phyloP scores from a whole-genome alignment of 1,140 invertebrate genomes.

The Drosophila nigromelanica region DNA sequence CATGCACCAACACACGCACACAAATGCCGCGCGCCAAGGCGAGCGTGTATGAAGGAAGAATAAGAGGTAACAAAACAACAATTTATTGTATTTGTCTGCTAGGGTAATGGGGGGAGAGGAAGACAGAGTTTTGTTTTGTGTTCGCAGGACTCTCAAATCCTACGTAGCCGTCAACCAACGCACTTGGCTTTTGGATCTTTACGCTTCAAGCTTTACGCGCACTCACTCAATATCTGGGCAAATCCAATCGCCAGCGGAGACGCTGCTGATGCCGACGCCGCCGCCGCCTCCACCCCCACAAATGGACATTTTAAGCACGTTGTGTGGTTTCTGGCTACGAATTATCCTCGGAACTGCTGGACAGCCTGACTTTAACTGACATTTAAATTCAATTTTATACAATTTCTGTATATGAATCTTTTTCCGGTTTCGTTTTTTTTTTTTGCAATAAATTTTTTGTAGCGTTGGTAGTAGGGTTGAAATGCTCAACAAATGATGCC shows the following conservation, averaged over 20 bases:
- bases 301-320: slow-evolving; percentile 56
- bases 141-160: slow-evolving; percentile 25
- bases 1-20: slow-evolving; percentile 17
- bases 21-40: slow-evolving; percentile 31
- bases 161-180: not conserved
- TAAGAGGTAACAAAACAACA: slow-evolving; percentile 58
- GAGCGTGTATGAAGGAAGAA: slow-evolving; percentile 40
- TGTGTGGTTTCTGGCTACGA: slow-evolving; percentile 25
- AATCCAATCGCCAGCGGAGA: slow-evolving; percentile 85
- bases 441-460: slow-evolving; percentile 44
- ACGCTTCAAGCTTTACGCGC: slow-evolving; percentile 63
- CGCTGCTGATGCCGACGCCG: slow-evolving; percentile 45
- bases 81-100: slow-evolving; percentile 40
- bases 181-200: slow-evolving; percentile 19
- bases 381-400: slow-evolving; percentile 60
- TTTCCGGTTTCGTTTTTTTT: slow-evolving; percentile 41
- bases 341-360: slow-evolving; percentile 7
- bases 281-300: slow-evolving; percentile 43
- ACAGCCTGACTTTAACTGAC: slow-evolving; percentile 21
- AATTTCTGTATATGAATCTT: slow-evolving; percentile 68
- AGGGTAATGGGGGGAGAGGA: not conserved
- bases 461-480: slow-evolving; percentile 51
- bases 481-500: slow-evolving; percentile 28
- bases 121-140: slow-evolving; percentile 11
- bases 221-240: slow-evolving; percentile 85